These are phyloP conservation scores for Danaus plexippus DNA, from an alignment of 1,140 invertebrate genomes.

Conservation along the genomic window DNA sequence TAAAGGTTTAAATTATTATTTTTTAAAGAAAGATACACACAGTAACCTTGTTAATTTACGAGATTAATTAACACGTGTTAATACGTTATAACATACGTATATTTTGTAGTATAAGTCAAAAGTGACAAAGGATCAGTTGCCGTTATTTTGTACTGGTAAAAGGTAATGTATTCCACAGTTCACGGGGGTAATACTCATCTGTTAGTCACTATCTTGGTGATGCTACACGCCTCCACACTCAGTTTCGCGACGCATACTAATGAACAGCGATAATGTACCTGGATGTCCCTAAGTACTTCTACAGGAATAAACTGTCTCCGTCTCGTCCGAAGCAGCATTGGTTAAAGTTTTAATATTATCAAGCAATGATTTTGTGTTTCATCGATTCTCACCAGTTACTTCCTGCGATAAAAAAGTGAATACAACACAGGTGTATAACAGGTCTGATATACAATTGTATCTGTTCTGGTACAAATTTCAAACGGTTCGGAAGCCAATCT, in stretches of 20 bases:
- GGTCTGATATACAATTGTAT: constrained; percentile 3
- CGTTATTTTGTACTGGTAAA: constrained; percentile 13
- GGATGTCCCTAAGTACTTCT: constrained; percentile 17
- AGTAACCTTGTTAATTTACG: neutral
- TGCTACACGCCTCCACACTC: constrained; percentile 49
- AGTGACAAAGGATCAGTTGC: constrained; percentile 16
- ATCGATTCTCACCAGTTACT: no score
- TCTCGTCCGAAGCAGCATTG: no score
- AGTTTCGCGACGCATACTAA: constrained; percentile 55
- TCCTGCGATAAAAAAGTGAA: no score
- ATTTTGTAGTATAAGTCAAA: constrained; percentile 4
- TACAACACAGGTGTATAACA: neutral
- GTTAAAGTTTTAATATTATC: no score
- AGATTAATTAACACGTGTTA: constrained; percentile 1
- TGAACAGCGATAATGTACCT: constrained; percentile 25
- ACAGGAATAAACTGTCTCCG: constrained; percentile 13
- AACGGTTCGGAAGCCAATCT: no score
- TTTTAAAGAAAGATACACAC: neutral
- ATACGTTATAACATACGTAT: no score
- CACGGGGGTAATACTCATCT: constrained; percentile 38
- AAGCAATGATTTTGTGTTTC: no score
- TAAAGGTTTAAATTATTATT: neutral
- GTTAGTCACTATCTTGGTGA: constrained; percentile 48
- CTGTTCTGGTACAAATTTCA: no score
- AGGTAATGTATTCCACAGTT: constrained; percentile 36